Evolutionary conservation across 2,888 invertebrate genomes (phyloP).

Genomic region (Calameuta idolon): DNA sequence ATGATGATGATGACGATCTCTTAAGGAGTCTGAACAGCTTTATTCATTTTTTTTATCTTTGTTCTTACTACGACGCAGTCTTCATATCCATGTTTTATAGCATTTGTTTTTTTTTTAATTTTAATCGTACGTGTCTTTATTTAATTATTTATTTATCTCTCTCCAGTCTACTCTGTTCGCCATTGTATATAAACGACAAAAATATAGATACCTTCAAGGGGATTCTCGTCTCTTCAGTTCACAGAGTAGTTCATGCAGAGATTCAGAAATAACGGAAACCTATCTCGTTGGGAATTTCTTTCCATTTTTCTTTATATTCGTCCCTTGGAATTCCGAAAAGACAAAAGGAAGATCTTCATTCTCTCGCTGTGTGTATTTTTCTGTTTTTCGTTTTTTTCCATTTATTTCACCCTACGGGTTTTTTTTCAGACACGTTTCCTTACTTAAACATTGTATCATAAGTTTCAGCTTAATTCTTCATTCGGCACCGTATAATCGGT

Average conservation of each 20-base stretch:
- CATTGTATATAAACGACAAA: conserved; percentile 6
- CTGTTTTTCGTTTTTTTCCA: background rate
- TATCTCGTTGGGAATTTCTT: background rate
- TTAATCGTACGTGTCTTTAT: conserved; percentile 2
- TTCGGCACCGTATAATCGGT: background rate
- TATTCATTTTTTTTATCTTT: conserved; percentile 20
- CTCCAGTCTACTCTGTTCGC: conserved; percentile 8
- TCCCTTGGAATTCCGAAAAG: background rate
- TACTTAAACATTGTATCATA: background rate
- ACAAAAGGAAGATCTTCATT: background rate
- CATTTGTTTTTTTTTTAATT: background rate
- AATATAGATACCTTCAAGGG: background rate
- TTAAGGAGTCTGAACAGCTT: conserved; percentile 26
- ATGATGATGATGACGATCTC: background rate
- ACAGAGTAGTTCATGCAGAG: background rate
- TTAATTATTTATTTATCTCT: conserved; percentile 7
- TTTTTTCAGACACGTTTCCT: background rate
- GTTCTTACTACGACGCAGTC: conserved; percentile 13
- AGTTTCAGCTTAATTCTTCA: background rate
- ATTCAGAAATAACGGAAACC: background rate
- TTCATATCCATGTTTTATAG: conserved; percentile 10
- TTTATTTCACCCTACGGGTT: background rate
- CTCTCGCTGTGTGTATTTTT: background rate
- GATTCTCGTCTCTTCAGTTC: background rate
- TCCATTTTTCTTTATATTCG: background rate